Conservation (phyloP, 1,140 invertebrate species). For the Cherax quadricarinatus region DNA sequence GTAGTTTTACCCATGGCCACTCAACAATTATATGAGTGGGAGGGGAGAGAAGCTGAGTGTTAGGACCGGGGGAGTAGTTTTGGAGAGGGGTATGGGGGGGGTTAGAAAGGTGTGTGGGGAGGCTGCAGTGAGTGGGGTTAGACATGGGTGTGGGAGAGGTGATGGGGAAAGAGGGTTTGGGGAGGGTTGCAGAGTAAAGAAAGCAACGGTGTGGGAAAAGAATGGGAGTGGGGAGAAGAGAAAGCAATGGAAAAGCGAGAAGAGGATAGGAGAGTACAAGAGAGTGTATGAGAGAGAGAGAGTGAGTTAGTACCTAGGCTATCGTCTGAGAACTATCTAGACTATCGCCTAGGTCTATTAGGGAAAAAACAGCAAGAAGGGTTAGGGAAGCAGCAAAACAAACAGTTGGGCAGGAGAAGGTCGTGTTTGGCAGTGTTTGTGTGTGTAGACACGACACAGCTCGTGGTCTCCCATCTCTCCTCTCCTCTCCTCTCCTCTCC, state of each 20-base stretch:
- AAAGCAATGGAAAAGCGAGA: neutral
- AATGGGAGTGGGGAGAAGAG: neutral
- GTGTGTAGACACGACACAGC: no score
- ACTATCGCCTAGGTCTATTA: no score
- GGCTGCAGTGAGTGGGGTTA: neutral
- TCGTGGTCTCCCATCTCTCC: no score
- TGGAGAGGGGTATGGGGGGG: neutral
- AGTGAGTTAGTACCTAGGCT: neutral
- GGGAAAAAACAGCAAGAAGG: no score
- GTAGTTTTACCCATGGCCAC: slow-evolving; percentile 37
- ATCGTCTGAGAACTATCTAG: no score
- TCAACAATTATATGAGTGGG: neutral
- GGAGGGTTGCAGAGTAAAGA: neutral
- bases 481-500: no score
- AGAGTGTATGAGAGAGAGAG: neutral
- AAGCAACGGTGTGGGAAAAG: neutral
- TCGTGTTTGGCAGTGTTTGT: no score
- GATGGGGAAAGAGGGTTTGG: neutral
- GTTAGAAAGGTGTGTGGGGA: neutral
- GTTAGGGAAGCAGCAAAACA: no score
- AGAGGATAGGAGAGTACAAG: neutral
- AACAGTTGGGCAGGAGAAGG: no score
- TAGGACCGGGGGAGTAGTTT: no score
- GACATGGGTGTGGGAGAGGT: neutral
- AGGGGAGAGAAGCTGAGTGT: neutral